Conservation (phyloP, 2,797 vertebrate genomes). For the Lagodon rhomboides region DNA sequence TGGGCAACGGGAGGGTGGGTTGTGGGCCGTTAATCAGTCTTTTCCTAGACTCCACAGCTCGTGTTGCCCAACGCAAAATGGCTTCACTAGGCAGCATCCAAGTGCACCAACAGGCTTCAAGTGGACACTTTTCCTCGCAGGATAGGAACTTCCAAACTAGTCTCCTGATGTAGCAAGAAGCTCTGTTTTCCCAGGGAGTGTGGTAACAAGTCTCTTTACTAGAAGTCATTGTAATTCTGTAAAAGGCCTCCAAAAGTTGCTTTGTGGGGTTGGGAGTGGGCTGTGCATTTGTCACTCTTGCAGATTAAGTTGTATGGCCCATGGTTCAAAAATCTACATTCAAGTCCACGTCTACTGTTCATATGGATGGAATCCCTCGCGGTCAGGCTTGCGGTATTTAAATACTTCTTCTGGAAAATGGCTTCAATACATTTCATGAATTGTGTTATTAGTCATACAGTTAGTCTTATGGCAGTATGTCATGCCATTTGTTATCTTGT, state of each 20-base stretch:
- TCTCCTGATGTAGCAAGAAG: constrained; percentile 73
- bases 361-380: constrained; percentile 76
- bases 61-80: constrained; percentile 68
- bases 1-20: constrained; percentile 60
- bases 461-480: constrained; percentile 54
- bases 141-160: constrained; percentile 79
- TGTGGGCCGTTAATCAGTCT: constrained; percentile 84
- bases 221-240: constrained; percentile 73
- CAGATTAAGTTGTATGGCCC: constrained; percentile 83
- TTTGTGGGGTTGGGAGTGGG: constrained; percentile 79
- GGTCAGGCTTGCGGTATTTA: constrained; percentile 81
- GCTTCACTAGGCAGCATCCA: constrained; percentile 77
- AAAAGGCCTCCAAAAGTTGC: constrained; percentile 63
- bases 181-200: constrained; percentile 68
- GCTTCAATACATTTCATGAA: constrained; percentile 35
- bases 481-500: constrained; percentile 58
- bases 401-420: constrained; percentile 74
- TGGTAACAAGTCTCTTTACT: constrained; percentile 81
- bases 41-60: constrained; percentile 88
- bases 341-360: constrained; percentile 73
- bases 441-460: constrained; percentile 54
- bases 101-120: constrained; percentile 66
- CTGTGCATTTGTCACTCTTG: constrained; percentile 86
- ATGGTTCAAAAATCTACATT: constrained; percentile 70
- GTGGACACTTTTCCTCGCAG: constrained; percentile 77